Evolutionary conservation across 1,140 invertebrate species (phyloP).

Genomic region (Heterodera schachtii): DNA sequence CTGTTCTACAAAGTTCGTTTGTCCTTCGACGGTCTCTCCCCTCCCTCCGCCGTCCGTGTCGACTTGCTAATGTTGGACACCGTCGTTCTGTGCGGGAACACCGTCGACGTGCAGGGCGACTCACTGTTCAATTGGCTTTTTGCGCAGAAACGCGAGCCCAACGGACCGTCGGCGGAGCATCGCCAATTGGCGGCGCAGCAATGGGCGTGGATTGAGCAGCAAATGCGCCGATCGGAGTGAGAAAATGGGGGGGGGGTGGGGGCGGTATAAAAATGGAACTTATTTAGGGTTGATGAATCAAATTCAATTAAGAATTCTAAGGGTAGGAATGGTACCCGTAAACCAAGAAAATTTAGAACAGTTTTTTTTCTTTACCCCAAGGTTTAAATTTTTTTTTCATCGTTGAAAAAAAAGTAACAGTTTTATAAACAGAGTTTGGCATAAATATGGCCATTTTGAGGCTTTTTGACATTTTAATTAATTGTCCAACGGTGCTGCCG

Average conservation of each 20-base stretch:
- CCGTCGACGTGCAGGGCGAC: constrained; percentile 48
- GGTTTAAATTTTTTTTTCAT: too few relatives aligned
- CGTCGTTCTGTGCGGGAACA: constrained; percentile 56
- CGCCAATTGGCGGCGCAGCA: constrained; percentile 63
- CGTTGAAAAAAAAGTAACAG: too few relatives aligned
- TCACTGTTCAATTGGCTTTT: constrained; percentile 47
- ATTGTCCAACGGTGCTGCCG: too few relatives aligned
- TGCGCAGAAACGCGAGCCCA: constrained; percentile 40
- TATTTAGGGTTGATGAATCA: too few relatives aligned
- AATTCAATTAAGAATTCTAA: too few relatives aligned
- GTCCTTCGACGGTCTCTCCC: constrained; percentile 33
- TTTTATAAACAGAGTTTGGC: too few relatives aligned
- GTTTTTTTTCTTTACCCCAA: too few relatives aligned
- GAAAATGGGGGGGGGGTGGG: not conserved
- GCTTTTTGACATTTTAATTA: too few relatives aligned
- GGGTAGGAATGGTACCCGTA: too few relatives aligned
- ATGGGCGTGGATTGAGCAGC: constrained; percentile 67
- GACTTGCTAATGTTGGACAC: constrained; percentile 53
- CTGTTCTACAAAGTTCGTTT: constrained; percentile 47
- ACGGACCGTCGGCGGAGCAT: constrained; percentile 37
- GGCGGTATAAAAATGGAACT: too few relatives aligned
- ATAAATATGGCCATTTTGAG: too few relatives aligned
- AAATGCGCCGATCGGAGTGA: constrained; percentile 59
- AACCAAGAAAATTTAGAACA: too few relatives aligned
- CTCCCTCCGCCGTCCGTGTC: not conserved